phyloP scores from a whole-genome alignment of 2,888 invertebrate genomes.

The Drosophila mettleri region DNA sequence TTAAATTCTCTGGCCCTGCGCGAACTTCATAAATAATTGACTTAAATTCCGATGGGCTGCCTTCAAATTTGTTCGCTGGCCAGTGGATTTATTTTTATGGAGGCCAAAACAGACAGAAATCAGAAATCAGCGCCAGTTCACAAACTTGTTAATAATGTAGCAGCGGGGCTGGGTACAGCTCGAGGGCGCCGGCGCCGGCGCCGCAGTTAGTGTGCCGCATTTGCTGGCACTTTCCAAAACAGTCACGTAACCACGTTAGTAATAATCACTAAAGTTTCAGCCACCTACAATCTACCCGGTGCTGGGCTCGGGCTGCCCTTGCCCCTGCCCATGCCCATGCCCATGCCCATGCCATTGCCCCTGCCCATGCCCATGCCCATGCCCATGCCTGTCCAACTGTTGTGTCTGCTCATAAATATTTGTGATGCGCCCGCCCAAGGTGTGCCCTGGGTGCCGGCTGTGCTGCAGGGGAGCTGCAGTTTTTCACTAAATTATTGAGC shows the following conservation, averaged over 20 bases:
- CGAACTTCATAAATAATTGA: slow-evolving; percentile 69
- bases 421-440: slow-evolving; percentile 58
- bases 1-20: slow-evolving; percentile 51
- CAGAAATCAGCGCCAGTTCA: slow-evolving; percentile 70
- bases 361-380: slow-evolving; percentile 1
- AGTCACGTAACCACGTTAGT: slow-evolving; percentile 85
- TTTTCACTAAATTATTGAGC: slow-evolving; percentile 80
- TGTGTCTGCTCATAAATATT: slow-evolving; percentile 73
- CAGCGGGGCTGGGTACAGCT: slow-evolving; percentile 20
- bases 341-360: neutral
- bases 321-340: slow-evolving; percentile 1
- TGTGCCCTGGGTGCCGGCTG: slow-evolving; percentile 32
- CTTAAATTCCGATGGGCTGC: slow-evolving; percentile 29
- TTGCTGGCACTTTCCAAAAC: slow-evolving; percentile 83
- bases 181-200: slow-evolving; percentile 6
- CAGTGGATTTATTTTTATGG: slow-evolving; percentile 79
- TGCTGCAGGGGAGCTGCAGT: slow-evolving; percentile 51
- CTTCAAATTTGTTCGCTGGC: slow-evolving; percentile 23
- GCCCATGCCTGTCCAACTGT: slow-evolving; percentile 23
- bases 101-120: slow-evolving; percentile 32
- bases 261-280: slow-evolving; percentile 85
- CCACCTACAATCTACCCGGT: slow-evolving; percentile 35
- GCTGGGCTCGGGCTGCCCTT: neutral
- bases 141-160: slow-evolving; percentile 72
- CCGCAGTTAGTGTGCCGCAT: slow-evolving; percentile 71